These are phyloP conservation scores for Acleris literana DNA, from an alignment of 2,888 invertebrate genomes.

Conservation along the genomic window DNA sequence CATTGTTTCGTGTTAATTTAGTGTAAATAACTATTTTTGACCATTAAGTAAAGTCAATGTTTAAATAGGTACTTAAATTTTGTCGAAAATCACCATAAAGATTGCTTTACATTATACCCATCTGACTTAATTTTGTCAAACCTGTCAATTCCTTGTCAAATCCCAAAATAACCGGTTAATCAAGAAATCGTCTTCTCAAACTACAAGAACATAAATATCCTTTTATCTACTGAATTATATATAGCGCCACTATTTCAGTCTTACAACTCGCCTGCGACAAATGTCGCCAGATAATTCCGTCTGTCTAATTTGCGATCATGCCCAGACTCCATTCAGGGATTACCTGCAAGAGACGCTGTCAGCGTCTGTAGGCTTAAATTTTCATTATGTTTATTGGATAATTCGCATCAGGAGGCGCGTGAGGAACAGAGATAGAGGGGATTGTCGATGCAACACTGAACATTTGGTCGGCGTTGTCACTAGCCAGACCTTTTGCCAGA, in stretches of 20 bases:
- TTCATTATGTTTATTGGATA: conserved; percentile 84
- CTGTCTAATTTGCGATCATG: conserved; percentile 63
- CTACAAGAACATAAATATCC: not conserved
- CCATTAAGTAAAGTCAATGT: no score
- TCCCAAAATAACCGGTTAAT: no score
- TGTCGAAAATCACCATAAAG: no score
- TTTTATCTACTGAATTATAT: not conserved
- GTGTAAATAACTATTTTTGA: no score
- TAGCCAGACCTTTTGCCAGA: conserved; percentile 44
- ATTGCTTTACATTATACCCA: no score
- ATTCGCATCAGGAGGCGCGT: conserved; percentile 73
- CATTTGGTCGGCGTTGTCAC: conserved; percentile 63
- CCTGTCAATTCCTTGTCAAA: no score
- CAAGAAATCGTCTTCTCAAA: not conserved
- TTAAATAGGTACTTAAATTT: no score
- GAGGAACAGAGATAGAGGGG: conserved; percentile 74
- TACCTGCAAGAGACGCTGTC: conserved; percentile 77
- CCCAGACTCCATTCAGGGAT: conserved; percentile 63
- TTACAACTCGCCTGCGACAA: not conserved
- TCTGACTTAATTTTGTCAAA: no score
- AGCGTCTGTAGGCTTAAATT: conserved; percentile 80
- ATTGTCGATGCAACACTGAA: conserved; percentile 80
- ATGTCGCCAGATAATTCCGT: conserved; percentile 39
- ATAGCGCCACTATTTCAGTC: not conserved
- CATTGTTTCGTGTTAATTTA: no score